Evolutionary conservation across 2,113 vertebrate species (phyloP), one percentile per base, ranked within the genome.

Genomic region (Pelecanoides urinatrix): DNA sequence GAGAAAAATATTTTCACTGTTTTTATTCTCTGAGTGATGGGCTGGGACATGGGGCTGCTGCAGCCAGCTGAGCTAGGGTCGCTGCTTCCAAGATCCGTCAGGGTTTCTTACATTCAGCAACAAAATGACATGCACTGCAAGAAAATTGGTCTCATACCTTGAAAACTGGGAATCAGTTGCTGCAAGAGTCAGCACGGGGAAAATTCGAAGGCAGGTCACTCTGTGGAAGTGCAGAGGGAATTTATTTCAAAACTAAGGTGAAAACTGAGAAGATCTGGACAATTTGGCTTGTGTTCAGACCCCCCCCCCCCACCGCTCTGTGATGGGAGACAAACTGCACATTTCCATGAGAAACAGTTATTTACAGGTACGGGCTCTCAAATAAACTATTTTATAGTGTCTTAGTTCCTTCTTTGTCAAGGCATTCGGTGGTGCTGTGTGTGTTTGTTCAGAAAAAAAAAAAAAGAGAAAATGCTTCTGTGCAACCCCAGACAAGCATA

Each of bases 361-460:
- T 62, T n/a, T 7, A 14, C 49, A 91, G 85, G n/a, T 55, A 25
- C 2, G 11, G 38, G 29, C 25, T 90, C 40, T 19, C 40, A 45
- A 40, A 79, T 4, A 65, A 67, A 50, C n/a, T 32, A 13, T 13
- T 70, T 70, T 30, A 23, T 6, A 49, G 14, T 13, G 3, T 20
- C 65, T 34, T 20, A 22, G 2, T 11, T 76, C 25, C 49, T 70
- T 7, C 47, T 63, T n/a, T 62, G 13, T 7, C 50, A 52, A 82
- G 26, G 44, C 1, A 6, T 9, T 12, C 0, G 0, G 34, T 32
- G 62, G 13, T 53, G n/a, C 10, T 49, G 36, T 20, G 14, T 7
- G 38, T 44, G 34, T n/a, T 27, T 49, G 25, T 40, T 52, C 30
- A 34, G 27, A 20, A 19, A 71, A 55, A 47, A 71, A 55, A 47